phyloP scores from a whole-genome alignment of 2,113 vertebrate genomes.

The Nothoprocta pentlandii region DNA sequence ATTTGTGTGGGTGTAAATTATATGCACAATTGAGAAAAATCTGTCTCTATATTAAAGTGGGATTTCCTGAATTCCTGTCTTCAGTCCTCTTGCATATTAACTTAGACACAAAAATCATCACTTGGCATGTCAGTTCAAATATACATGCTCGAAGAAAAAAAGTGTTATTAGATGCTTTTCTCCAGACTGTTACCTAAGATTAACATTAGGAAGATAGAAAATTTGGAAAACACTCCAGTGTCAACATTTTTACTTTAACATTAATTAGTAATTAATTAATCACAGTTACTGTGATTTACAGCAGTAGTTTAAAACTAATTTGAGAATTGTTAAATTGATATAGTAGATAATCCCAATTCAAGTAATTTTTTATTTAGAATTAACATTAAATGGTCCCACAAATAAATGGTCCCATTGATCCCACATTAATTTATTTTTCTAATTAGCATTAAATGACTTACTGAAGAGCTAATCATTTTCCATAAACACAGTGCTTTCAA shows the following conservation, averaged over 20 bases:
- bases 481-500: neutral
- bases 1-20: neutral
- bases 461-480: neutral
- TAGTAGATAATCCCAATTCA: neutral
- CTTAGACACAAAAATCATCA: neutral
- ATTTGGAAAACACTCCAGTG: neutral
- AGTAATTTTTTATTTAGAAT: constrained; percentile 20
- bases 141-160: neutral
- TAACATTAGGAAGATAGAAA: neutral
- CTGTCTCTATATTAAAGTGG: neutral
- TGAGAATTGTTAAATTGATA: neutral
- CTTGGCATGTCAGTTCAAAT: neutral
- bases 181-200: neutral
- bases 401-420: neutral
- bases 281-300: constrained; percentile 4
- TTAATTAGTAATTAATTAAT: neutral
- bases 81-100: neutral
- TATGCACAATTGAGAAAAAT: neutral
- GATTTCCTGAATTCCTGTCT: neutral
- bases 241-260: neutral
- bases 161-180: neutral
- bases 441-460: constrained; percentile 23
- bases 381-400: neutral
- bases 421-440: constrained; percentile 16
- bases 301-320: constrained; percentile 10